Conservation (phyloP, 2,888 invertebrate genomes). For the Parnassius apollo region DNA sequence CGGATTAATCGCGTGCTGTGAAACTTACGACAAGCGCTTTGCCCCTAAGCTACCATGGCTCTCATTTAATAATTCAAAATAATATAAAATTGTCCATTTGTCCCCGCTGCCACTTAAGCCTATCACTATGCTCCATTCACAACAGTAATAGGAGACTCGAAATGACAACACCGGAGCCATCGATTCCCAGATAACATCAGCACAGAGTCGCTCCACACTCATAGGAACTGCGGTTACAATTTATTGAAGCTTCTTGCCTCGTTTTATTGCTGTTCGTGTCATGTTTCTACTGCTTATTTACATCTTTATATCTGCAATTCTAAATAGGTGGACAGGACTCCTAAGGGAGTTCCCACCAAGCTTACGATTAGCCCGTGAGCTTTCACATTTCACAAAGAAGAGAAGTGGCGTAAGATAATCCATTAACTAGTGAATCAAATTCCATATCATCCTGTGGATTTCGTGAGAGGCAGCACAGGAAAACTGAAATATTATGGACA, state of each 20-base stretch:
- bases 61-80: no score
- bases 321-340: background rate
- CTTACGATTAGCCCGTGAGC: no score
- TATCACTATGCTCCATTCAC: background rate
- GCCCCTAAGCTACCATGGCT: no score
- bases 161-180: constrained; percentile 15
- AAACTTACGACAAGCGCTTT: no score
- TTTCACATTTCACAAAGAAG: no score
- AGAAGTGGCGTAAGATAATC: no score
- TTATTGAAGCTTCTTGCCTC: background rate
- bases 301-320: background rate
- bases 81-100: background rate
- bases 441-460: no score
- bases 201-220: background rate
- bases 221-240: background rate
- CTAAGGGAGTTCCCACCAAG: no score
- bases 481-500: no score
- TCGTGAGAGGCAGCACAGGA: no score
- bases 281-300: background rate
- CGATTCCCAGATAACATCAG: constrained; percentile 26
- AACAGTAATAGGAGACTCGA: constrained; percentile 16
- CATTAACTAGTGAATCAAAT: no score
- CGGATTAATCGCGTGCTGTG: no score
- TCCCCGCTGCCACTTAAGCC: constrained; percentile 11
- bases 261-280: constrained; percentile 7